Evolutionary conservation across 1,140 invertebrate genomes (phyloP), one percentile per base, ranked within the genome.

Genomic region (Latrodectus geometricus): DNA sequence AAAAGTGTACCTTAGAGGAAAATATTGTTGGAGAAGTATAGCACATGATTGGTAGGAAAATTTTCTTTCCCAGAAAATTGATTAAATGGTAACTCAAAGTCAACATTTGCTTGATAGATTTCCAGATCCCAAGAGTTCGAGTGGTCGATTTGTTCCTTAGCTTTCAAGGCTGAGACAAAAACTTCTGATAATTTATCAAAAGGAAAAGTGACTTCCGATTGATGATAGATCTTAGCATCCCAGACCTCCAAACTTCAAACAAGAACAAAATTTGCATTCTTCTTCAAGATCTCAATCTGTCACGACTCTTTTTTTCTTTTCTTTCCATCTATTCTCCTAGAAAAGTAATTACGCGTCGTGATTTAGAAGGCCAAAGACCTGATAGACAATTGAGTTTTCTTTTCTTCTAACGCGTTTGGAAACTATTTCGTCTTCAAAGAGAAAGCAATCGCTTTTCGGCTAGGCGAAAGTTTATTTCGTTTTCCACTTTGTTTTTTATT

Each of bases 181-280:
- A 83, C 52, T 73, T 73, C 65, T 49, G 72, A 74, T 74, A 70
- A 83, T 83, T 74, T 83, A 83, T 83, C 80, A 83, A 83, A 83
- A 35, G 80, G 21, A 66, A 35, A 74, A 83, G 80, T 66, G 80
- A 83, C 80, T 83, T 73, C 70, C 54, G 23, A 83, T 83, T 83
- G 80, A 83, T 83, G 69, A 74, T 83, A 74, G 70, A 83, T 83
- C 79, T 72, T 72, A 81, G 50, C 56, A 66, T 17, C 48, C 48
- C 14, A 48, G 68, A 83, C n/a, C 79, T 49, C 79, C 50, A 12
- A 74, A 74, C 70, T 72, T 83, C 69, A 83, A 74, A 74, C 70
- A 83, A 83, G 80, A 83, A 74, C 74, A 70, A 74, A 83, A 83
- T 83, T 83, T 83, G 80, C 80, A 83, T 83, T 74, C 79, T 50